These are phyloP conservation scores for Acanthornis magna DNA, from an alignment of 2,797 vertebrate genomes.

Conservation along the genomic window DNA sequence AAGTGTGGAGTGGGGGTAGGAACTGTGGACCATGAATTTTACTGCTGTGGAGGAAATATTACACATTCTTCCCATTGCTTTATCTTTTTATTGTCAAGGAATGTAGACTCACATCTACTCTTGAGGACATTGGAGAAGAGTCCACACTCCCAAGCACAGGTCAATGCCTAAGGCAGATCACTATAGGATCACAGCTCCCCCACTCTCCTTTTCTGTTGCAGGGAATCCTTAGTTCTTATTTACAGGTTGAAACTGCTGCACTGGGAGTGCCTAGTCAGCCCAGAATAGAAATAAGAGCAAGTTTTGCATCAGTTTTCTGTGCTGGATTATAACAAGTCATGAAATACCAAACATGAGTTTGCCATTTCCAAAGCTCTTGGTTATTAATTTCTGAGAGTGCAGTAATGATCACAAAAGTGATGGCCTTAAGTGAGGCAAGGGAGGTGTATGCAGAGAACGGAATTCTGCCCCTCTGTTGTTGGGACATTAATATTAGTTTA, in stretches of 20 bases:
- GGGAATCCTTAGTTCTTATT: neutral
- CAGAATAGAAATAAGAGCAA: neutral
- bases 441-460: neutral
- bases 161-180: neutral
- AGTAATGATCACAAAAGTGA: neutral
- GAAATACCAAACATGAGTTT: neutral
- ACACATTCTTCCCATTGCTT: neutral
- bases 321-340: neutral
- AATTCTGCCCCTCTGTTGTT: neutral
- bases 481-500: neutral
- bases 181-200: neutral
- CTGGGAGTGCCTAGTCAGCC: neutral
- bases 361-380: neutral
- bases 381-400: neutral
- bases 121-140: neutral
- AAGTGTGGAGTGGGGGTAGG: fast-evolving
- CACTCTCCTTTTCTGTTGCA: neutral
- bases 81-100: neutral
- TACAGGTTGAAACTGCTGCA: neutral
- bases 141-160: neutral
- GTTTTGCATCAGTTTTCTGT: neutral
- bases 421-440: neutral
- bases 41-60: neutral
- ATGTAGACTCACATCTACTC: neutral
- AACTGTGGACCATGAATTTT: neutral